Base-by-base conservation (phyloP, 2,888 invertebrate species). In the Agrotis puta region DNA sequence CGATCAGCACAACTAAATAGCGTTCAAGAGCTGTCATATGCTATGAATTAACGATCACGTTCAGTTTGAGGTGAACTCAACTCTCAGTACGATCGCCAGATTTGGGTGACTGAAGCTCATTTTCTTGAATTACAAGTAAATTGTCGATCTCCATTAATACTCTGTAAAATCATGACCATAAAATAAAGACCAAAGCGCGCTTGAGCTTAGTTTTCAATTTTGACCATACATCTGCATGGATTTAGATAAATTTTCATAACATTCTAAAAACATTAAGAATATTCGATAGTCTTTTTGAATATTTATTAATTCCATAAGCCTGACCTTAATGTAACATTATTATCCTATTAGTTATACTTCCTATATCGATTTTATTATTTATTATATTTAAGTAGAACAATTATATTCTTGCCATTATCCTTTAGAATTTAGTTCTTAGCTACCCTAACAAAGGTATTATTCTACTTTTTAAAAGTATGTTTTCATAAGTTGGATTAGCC, bases 371-470 rank as follows among this genome's bases (percentile, higher is more conserved):
- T 74, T 71, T 74, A 82, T 61, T 70, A 72, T 74, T 71, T 74
- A 82, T 61, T 70, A 72, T 63, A 70, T 27, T 57, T 79, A 66
- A 84, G 53, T 73, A 82, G 80, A 67, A 53, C 27, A 74, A 65
- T 70, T 65, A 56, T 62, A 63, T 83, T 54, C 64, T 79, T 83
- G 68, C 76, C 70, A 79, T 62, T 62, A 69, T 62, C 54, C 20
- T 62, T 47, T 57, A 62, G 47, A 11, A 56, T 58, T 59, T 63
- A 68, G 51, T 63, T 75, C 13, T 50, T 67, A 82, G 47, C 45
- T 57, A 70, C 56, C 45, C 13, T 65, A 59, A 71, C 75, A 64
- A 70, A 79, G 85, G 70, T 80, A 74, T 85, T 79, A 82, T n/a
- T 50, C 24, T 67, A 74, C 51, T 62, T 48, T 56, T 68, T 64